Conservation (phyloP, 2,888 invertebrate genomes). For the Mythimna albipuncta region DNA sequence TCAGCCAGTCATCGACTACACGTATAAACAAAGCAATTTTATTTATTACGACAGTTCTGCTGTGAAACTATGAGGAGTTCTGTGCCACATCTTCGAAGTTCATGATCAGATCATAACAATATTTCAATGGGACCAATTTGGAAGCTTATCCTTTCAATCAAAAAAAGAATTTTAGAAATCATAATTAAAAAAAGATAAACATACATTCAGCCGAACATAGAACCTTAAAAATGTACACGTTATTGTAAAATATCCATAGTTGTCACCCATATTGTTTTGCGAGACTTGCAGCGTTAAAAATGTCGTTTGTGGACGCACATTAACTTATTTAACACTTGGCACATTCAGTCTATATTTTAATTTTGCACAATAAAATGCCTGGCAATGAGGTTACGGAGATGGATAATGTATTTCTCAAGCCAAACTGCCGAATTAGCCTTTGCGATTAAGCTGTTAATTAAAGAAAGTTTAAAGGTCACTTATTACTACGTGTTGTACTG, state of each 20-base stretch:
- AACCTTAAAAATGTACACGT: not conserved
- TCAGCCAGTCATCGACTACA: too few species aligned
- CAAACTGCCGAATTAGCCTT: conserved; percentile 38
- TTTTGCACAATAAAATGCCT: conserved; percentile 46
- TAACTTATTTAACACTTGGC: conserved; percentile 48
- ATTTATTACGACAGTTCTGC: too few species aligned
- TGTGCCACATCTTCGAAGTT: too few species aligned
- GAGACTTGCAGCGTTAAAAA: conserved; percentile 31
- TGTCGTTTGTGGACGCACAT: conserved; percentile 32
- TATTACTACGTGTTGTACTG: not conserved
- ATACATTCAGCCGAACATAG: too few species aligned
- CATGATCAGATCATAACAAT: too few species aligned
- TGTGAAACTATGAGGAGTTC: too few species aligned
- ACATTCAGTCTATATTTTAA: conserved; percentile 38
- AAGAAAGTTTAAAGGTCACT: conserved; percentile 11
- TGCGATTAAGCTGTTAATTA: conserved; percentile 34
- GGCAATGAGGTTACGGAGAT: conserved; percentile 41
- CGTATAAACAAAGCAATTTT: too few species aligned
- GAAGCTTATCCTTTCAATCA: too few species aligned
- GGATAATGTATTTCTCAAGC: conserved; percentile 40
- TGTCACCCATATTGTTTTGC: conserved; percentile 4
- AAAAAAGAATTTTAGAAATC: too few species aligned
- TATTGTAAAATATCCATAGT: not conserved
- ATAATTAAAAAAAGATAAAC: too few species aligned
- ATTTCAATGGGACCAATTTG: too few species aligned